Base-by-base conservation (phyloP, 2,888 invertebrate species). In the Eubasilissa splendida region DNA sequence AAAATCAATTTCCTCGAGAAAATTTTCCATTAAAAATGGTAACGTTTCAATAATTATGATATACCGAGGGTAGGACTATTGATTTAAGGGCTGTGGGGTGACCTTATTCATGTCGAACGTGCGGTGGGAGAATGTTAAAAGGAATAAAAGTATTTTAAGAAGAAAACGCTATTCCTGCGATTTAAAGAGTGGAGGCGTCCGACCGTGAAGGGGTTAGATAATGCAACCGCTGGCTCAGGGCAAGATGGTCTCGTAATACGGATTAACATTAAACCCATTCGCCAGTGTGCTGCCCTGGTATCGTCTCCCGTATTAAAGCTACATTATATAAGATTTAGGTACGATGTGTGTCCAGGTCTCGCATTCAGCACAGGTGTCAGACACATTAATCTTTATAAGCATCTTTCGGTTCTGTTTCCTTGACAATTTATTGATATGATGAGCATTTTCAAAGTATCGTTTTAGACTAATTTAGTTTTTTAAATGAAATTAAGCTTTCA, bases 171-270 rank as follows among this genome's bases (percentile, higher is more conserved):
- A 70, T 70, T 70, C 31, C 53, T 14, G 70, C 53, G 31, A 54
- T 70, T 70, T 70, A 70, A 70, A 70, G 70, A 70, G 53, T 54
- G 70, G 11, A 54, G 53, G 70, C 53, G 70, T 70, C 54, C 70
- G 31, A 54, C 53, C 53, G 54, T 54, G 70, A 70, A 70, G 53
- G 53, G 11, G 31, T 22, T 11, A 70, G 70, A 70, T 70, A 70
- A 70, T 70, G 70, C 70, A 70, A 52, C 70, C 70, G 70, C 54
- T 70, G 53, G 70, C 70, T 54, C 54, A 54, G 70, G 31, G 10
- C 14, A 22, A 22, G 53, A 22, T 14, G 33, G 22, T 31, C 70
- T 53, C 53, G 53, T 33, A 53, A 53, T 70, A 31, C 54, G 70
- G 70, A 70, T 70, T 53, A 70, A 53, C 70, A 54, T 54, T 54